Evolutionary conservation across 2,888 invertebrate genomes (phyloP), one percentile per base, ranked within the genome.

Genomic region (Trachelus stipa): DNA sequence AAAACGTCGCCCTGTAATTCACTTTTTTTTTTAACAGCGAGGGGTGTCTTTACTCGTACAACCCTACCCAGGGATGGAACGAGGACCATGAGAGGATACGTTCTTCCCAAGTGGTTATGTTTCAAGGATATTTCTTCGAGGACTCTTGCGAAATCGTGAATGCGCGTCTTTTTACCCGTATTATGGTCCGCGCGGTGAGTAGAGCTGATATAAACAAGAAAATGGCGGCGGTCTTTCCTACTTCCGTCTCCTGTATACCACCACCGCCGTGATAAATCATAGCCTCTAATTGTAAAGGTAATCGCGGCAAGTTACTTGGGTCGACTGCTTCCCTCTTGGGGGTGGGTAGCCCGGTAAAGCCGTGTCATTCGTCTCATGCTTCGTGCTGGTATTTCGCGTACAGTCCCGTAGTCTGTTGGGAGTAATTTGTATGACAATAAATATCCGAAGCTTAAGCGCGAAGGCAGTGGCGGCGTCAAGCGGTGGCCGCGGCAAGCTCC

Each of bases 1-100:
- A 85, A 87, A 88, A 87, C 86, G 86, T 86, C 85, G 86, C 85
- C 85, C 85, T 83, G 84, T 85, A 84, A 86, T 87, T 85, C 81
- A 83, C 82, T 83, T 81, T 82, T 81, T 76, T 75, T 83, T 81
- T 82, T 80, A 71, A 34, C 31, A 71, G 71, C 15, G 12, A 33
- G 34, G 71, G 34, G 71, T 71, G 71, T 71, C 34, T 71, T 71
- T 31, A 71, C 71, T 31, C 31, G 31, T 31, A 71, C 9, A 56
- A 23, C 56, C 56, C 56, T 15, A 15, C 1, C 56, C 9, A 56
- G 56, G 56, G 1, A 15, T 56, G 23, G 6, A 56, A 9, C 56
- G 56, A 9, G 56, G 23, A 77, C 74, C 56, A 71, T 9, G 40
- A 69, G 68, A 69, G 74, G 75, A 69, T 74, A 69, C 71, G 77